These are phyloP conservation scores for Acrossocheilus fasciatus DNA, from an alignment of 2,797 vertebrate species.

Conservation along the genomic window DNA sequence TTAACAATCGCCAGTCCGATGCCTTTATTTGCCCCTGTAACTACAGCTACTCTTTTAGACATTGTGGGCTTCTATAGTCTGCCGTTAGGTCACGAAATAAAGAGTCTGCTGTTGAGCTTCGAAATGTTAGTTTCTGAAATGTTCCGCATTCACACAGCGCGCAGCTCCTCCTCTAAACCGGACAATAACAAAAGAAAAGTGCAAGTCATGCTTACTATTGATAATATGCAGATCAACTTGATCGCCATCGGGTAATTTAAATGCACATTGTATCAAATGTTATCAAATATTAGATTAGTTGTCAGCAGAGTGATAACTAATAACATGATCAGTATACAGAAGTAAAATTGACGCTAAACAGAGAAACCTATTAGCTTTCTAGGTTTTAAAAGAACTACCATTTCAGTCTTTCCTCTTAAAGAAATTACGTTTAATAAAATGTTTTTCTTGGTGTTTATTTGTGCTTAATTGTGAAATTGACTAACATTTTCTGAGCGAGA, in stretches of 20 bases:
- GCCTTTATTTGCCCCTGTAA: conserved; percentile 71
- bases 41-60: conserved; percentile 65
- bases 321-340: background rate
- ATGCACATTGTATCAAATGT: background rate
- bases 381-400: background rate
- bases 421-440: background rate
- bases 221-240: background rate
- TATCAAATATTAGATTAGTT: background rate
- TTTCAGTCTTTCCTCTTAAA: background rate
- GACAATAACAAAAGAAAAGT: conserved; percentile 7
- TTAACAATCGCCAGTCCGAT: conserved; percentile 67
- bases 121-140: background rate
- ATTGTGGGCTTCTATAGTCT: conserved; percentile 27
- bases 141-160: background rate
- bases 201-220: conserved; percentile 39
- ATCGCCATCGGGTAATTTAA: no score
- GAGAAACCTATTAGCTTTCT: background rate
- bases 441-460: background rate
- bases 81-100: background rate
- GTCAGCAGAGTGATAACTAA: background rate
- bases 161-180: background rate
- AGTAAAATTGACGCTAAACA: background rate
- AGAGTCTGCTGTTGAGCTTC: background rate
- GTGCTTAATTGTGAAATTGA: background rate
- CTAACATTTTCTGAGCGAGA: background rate